Evolutionary conservation across 2,797 vertebrate species (phyloP), one percentile per base, ranked within the genome.

Genomic region (Hemitrygon akajei): DNA sequence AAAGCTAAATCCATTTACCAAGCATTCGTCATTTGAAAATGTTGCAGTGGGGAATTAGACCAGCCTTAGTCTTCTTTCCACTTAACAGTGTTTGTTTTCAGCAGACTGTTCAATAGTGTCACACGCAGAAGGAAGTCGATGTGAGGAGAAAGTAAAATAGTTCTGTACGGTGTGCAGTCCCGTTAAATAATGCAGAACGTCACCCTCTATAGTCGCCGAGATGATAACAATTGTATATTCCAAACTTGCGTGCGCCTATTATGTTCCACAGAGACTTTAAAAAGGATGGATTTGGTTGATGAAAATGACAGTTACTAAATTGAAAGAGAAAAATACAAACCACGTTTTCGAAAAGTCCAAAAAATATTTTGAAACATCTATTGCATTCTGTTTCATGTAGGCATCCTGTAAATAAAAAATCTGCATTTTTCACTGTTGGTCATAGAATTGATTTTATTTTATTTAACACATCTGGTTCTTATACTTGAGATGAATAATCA

Each of bases 51-150:
- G 96, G 97, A 97, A 95, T 97, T 95, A 95, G 96, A 95, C 95
- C 95, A 95, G 95, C 95, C 95, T 95, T 94, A 95, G 95, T 96
- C 95, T 95, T 96, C 96, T 96, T 96, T 96, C 97, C 96, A 96
- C 97, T 97, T 97, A 97, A 96, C 95, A 95, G 96, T 97, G 97
- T 97, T 97, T 97, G 97, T 97, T 97, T 97, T 97, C 96, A 96
- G 95, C 96, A 96, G 96, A 95, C 96, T 96, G 96, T 95, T 97
- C 97, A 96, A 96, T 97, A 97, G 96, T 97, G 96, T 97, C 96
- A 96, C 95, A 91, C 89, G 5, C 40, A 14, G 69, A 76, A 75
- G 71, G 71, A 95, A 96, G 96, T 96, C 96, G 96, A 97, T 97
- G 96, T 96, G 97, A 97, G 96, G 96, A 96, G 96, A 97, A 97